Conservation (phyloP, 2,888 invertebrate genomes). For the Peribatodes rhomboidaria region DNA sequence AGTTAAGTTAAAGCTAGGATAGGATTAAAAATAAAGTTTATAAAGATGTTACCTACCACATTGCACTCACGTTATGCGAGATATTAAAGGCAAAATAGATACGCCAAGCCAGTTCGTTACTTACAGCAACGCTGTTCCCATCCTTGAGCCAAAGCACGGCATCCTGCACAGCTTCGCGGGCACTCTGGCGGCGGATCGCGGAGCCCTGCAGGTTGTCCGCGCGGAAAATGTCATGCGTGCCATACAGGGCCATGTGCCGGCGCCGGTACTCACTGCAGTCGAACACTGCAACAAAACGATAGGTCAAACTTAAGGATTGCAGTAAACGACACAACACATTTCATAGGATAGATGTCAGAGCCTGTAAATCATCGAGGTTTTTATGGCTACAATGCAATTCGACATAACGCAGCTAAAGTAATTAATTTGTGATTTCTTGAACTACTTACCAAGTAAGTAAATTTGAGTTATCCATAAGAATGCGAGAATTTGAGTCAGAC, state of each 20-base stretch:
- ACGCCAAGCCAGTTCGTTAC: constrained; percentile 55
- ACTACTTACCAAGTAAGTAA: too few relatives aligned
- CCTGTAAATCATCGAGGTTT: not conserved
- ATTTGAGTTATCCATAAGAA: too few relatives aligned
- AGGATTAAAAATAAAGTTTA: too few relatives aligned
- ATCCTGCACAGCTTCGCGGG: constrained; percentile 94
- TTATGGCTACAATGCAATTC: not conserved
- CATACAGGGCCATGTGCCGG: constrained; percentile 92
- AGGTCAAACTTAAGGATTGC: not conserved
- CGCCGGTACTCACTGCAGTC: constrained; percentile 97
- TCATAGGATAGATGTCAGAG: not conserved
- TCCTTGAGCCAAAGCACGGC: constrained; percentile 93
- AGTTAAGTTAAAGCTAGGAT: too few relatives aligned
- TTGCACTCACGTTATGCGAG: too few relatives aligned
- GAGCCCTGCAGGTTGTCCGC: constrained; percentile 94
- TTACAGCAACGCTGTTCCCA: constrained; percentile 93
- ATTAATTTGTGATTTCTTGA: too few relatives aligned
- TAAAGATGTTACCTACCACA: too few relatives aligned
- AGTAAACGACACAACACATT: not conserved
- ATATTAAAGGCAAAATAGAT: not conserved
- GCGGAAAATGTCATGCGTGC: constrained; percentile 95
- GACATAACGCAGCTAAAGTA: too few relatives aligned
- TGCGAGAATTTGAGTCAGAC: too few relatives aligned
- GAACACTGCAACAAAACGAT: constrained; percentile 89
- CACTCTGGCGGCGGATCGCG: constrained; percentile 93